Evolutionary conservation across 2,888 invertebrate genomes (phyloP), one percentile per base, ranked within the genome.

Genomic region (Drosophila acutilabella): DNA sequence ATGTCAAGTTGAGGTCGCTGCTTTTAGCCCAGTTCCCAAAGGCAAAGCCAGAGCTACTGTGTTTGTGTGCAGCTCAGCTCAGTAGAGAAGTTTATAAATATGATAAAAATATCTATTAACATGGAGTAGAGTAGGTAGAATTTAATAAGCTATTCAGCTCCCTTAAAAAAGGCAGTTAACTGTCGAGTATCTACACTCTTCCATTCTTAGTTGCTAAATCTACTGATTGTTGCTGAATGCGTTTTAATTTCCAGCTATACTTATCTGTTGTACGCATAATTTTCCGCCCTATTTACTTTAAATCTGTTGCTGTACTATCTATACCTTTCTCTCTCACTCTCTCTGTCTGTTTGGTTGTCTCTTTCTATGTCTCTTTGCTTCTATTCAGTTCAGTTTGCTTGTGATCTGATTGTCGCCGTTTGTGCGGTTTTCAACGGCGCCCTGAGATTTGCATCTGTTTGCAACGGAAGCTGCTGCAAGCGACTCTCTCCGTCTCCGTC

Each of bases 201-300:
- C 7, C 30, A 30, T 30, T 30, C 30, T 8, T 7, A 30, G 54
- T 48, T 51, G 60, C 56, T 58, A 58, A 50, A 26, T 47, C 11
- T 66, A 51, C 41, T 16, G 30, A 16, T 14, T 60, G 61, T 41
- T 57, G 44, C 33, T 64, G 58, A 51, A 52, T 70, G 60, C 48
- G 54, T 69, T 77, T 81, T 57, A 47, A 70, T 70, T 69, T 59
- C 52, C 36, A 36, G 8, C 36, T 36, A 36, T 36, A 74, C 74
- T 65, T 56, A 56, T 30, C 30, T 53, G 51, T 40, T 59, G 60
- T 45, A 61, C 89, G 87, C 86, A 83, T 83, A 72, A 86, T 87
- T 86, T 89, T 89, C 71, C 84, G 88, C 84, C 79, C 89, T 78
- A 86, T 89, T 86, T 86, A 69, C 64, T 69, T 33, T 52, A 66